Evolutionary conservation across 2,797 vertebrate species (phyloP), one percentile per base, ranked within the genome.

Genomic region (Megaceryle alcyon): DNA sequence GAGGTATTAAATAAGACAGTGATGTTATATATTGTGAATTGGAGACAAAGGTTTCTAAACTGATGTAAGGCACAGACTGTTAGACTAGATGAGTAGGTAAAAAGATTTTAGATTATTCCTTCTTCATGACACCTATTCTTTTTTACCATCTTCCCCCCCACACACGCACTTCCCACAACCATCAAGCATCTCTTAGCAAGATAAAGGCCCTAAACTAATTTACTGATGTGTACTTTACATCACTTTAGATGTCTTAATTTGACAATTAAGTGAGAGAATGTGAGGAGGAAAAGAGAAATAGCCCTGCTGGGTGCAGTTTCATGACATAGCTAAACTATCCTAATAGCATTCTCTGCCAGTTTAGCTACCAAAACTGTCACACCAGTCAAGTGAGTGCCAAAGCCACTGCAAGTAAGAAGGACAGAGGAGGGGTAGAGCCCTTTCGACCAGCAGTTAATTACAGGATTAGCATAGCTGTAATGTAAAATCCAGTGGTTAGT

Each of bases 91-190:
- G 43, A 80, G 31, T 29, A 13, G 14, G 25, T 85, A 87, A 71
- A 94, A 75, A 60, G 1, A 73, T 56, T 76, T 85, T 12, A 88
- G 78, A 92, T 68, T 71, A 89, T 71, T 64, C 37, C 13, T 57
- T 94, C n/a, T 71, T 75, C 29, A 39, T 71, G 66, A 33, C 6
- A 33, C 11, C 11, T 71, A 28, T 82, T 80, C 8, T 71, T 70
- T 89, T 90, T 68, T 48, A 20, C 7, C 4, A 2, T 2, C 0
- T 3, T 26, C 3, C 0, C 2, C 2, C 0, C 3, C 2, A 3
- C 3, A 14, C 16, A 31, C 33, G 33, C 14, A 29, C 20, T 86
- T 88, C n/a, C 41, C 26, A 66, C 46, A 76, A 35, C 16, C 82
- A 29, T 35, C 35, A 77, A 80, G 22, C 44, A 37, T 29, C 44